phyloP scores from a whole-genome alignment of 2,113 vertebrate species.

The Larimichthys polyactis region DNA sequence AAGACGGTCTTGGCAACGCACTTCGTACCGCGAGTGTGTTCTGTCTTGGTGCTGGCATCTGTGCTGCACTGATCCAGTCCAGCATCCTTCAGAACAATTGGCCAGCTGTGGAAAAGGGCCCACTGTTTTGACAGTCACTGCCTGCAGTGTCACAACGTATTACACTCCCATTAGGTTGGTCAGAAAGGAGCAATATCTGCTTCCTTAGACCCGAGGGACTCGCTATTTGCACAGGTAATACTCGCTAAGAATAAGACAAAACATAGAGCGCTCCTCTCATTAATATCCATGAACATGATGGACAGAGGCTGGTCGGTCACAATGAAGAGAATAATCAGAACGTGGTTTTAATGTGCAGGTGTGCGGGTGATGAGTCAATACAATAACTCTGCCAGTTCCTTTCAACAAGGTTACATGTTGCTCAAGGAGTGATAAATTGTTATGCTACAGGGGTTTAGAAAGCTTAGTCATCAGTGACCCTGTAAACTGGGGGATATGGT shows the following conservation, averaged over 20 bases:
- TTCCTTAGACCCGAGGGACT: constrained; percentile 25
- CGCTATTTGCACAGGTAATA: constrained; percentile 51
- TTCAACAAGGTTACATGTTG: constrained; percentile 27
- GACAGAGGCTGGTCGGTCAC: not conserved
- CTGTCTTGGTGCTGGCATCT: constrained; percentile 53
- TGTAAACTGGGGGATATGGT: constrained; percentile 51
- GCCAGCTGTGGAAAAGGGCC: constrained; percentile 60
- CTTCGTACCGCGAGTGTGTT: constrained; percentile 37
- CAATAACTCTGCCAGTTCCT: constrained; percentile 31
- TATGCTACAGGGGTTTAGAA: constrained; percentile 42
- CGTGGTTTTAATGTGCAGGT: constrained; percentile 36
- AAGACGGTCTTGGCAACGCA: constrained; percentile 26
- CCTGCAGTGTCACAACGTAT: constrained; percentile 77
- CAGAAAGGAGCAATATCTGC: constrained; percentile 68
- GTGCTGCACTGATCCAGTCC: constrained; percentile 72
- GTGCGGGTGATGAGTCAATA: constrained; percentile 55
- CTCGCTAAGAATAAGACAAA: constrained; percentile 35
- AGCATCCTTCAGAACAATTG: constrained; percentile 80
- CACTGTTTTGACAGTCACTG: constrained; percentile 79
- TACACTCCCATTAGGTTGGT: constrained; percentile 73
- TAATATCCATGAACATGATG: constrained; percentile 27
- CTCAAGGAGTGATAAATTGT: constrained; percentile 53
- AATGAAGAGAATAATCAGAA: constrained; percentile 28
- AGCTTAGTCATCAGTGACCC: constrained; percentile 60
- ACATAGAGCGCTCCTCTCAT: constrained; percentile 24